Base-by-base conservation (phyloP, 1,140 invertebrate species). In the Adoxophyes honmai region DNA sequence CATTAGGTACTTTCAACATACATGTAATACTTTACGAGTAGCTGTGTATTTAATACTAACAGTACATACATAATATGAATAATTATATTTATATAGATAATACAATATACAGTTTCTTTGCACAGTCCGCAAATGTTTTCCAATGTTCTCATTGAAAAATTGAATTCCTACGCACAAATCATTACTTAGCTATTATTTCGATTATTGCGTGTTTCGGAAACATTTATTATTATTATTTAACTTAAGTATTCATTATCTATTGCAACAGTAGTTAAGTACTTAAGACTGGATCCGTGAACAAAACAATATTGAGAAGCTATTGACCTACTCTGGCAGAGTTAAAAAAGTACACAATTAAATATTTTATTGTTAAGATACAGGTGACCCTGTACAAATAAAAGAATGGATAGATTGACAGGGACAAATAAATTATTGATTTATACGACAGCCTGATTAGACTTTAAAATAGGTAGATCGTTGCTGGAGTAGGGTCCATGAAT, bases 11-110 rank as follows among this genome's bases (percentile, higher is more conserved):
- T 73, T 65, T 68, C 61, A 72, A 66, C 68, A 81, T 76, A 84
- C 69, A 78, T 70, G 66, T 80, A 78, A 83, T 70, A 75, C 74
- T 80, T 78, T 72, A 73, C 21, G 21, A 28, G 21, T 28, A 74
- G 59, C 81, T 77, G 71, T 81, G 77, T 86, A 81, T 82, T 81
- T 83, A 67, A 82, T 81, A 84, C 81, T 86, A 88, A 78, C 70
- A 83, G 78, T 86, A 83, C 75, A 77, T 84, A 86, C 68, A 66
- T 68, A 65, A 55, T 35, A 60, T 64, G 62, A 69, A 65, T 79
- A 68, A 73, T 78, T 62, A 76, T 75, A 72, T 68, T 70, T 71
- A 68, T 76, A 73, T 81, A 48, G 42, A 48, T 48, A 79, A 76
- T 76, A 72, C 66, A 66, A 54, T 81, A 81, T 75, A 86, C 69